Base-by-base conservation (phyloP, 1,140 invertebrate species). In the Ptiloglossa arizonensis region DNA sequence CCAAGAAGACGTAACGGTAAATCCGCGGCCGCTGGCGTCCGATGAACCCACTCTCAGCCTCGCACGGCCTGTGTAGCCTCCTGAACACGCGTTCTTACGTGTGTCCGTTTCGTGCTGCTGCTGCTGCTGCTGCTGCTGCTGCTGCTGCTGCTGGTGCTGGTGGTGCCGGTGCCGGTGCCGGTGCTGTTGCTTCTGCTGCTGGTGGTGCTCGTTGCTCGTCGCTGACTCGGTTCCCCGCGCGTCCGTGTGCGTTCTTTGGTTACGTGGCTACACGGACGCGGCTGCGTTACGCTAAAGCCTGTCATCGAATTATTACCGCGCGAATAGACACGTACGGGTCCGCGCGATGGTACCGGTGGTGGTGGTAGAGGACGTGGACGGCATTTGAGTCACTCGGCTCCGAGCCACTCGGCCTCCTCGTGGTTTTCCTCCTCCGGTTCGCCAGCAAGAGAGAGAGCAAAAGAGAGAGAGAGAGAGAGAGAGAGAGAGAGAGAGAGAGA, bases 1-100 rank as follows among this genome's bases (percentile, higher is more conserved):
- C 90, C 90, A 91, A 90, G 90, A 91, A 91, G 89, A 91, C 82
- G 86, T 91, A 92, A 92, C 91, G 91, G 91, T 92, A 92, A 91
- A 92, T 91, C 89, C 88, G 90, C 91, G 91, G 91, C 91, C 91
- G 91, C 88, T 82, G 89, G 91, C 89, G 90, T 92, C 90, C 90
- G 91, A 91, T 92, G 90, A 92, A 91, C 90, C 89, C 90, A 91
- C 91, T 91, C 90, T 90, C 87, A 87, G 85, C 85, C 80, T 87
- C 86, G 68, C 60, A 77, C 71, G 50, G 82, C 80, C 35, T 66
- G 81, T 82, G 50, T 69, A 74, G 69, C 77, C 68, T 76, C 54
- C 38, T 70, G 50, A 79, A 46, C 60, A 68, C 63, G 54, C 63
- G 54, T 63, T 69, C 62, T 68, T 38, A 54, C 56, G 52, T 57